These are phyloP conservation scores for Bettongia penicillata DNA, from an alignment of 2,113 vertebrate species.

Conservation along the genomic window DNA sequence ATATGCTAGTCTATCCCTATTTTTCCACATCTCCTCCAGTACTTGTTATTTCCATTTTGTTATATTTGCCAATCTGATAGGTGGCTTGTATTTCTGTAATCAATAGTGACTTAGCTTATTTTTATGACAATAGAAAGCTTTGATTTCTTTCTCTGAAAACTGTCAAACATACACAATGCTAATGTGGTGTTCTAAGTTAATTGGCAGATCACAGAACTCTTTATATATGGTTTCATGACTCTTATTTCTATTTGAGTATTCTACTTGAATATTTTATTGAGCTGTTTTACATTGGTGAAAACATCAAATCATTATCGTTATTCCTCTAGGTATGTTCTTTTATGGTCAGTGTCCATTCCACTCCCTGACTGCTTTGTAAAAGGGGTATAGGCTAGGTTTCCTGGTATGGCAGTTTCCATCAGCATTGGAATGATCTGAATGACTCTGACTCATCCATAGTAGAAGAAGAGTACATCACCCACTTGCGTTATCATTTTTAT, in stretches of 20 bases:
- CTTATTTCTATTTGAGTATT: not conserved
- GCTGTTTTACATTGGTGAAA: not conserved
- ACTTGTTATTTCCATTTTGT: too few relatives aligned
- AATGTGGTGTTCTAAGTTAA: not conserved
- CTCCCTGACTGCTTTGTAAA: not conserved
- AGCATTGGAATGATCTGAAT: not conserved
- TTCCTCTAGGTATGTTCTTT: not conserved
- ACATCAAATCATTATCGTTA: not conserved
- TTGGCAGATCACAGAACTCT: not conserved
- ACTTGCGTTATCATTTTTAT: not conserved
- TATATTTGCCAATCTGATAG: too few relatives aligned
- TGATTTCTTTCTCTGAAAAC: too few relatives aligned
- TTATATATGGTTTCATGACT: not conserved
- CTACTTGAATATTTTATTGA: not conserved
- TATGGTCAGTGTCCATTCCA: not conserved
- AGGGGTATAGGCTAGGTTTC: not conserved
- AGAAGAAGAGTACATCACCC: not conserved
- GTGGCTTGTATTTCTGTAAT: too few relatives aligned
- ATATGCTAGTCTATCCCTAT: too few relatives aligned
- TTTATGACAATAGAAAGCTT: too few relatives aligned
- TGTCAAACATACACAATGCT: not conserved
- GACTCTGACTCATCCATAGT: not conserved
- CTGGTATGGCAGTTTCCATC: not conserved
- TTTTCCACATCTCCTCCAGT: too few relatives aligned
- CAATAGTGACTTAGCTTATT: too few relatives aligned